Percentiles rank a stretch among this genome's conserved stretches.
These are phyloP conservation scores for Setophaga petechia DNA, from an alignment of 2,113 vertebrate genomes.

Conservation along the genomic window DNA sequence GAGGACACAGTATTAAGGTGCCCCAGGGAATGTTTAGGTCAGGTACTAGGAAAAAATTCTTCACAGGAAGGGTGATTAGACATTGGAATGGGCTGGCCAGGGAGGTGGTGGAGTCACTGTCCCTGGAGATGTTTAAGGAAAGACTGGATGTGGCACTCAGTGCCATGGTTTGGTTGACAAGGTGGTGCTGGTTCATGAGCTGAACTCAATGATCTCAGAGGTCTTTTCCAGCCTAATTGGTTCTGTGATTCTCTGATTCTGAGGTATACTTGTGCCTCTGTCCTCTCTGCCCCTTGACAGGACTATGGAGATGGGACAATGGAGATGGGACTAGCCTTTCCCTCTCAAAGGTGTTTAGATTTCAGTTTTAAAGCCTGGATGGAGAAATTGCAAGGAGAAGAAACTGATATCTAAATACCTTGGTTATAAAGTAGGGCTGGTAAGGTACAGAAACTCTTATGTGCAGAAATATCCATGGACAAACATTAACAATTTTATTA, in stretches of 20 bases:
- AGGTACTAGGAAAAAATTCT: not conserved
- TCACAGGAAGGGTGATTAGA: not conserved
- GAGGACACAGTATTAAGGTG: not conserved
- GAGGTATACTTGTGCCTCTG: not conserved
- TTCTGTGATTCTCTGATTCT: not conserved
- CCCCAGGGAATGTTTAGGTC: fast-evolving
- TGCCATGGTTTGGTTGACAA: not conserved
- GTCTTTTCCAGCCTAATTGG: not conserved
- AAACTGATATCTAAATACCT: not conserved
- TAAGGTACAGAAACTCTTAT: not conserved
- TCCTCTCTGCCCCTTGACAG: not conserved
- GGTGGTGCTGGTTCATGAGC: not conserved
- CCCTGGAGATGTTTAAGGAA: not conserved
- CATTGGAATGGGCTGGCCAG: not conserved
- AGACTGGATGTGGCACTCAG: not conserved
- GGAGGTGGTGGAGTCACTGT: not conserved
- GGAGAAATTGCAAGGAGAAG: not conserved
- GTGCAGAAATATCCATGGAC: not conserved
- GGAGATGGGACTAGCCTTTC: not conserved
- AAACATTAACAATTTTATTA: not conserved
- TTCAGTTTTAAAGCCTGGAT: not conserved
- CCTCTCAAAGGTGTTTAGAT: not conserved
- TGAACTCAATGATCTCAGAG: not conserved
- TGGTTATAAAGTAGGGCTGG: not conserved
- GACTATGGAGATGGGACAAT: not conserved